A percentile compares a stretch with the other conserved stretches of the same genome.
Evolutionary conservation across 2,888 invertebrate species (phyloP).

Genomic region (Andrena bicolor): DNA sequence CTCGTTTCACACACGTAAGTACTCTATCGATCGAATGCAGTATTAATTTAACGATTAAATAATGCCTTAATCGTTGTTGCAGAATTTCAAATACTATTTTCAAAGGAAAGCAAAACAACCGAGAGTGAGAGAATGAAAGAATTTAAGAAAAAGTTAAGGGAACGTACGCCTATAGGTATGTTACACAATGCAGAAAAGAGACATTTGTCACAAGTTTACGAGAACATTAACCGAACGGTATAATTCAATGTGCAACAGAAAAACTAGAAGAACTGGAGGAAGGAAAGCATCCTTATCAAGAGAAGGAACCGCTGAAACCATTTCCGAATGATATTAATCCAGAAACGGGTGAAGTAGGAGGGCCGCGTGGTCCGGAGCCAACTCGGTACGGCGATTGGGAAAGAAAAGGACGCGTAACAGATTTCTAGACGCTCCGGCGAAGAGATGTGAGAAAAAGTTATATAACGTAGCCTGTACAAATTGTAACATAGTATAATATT

Average conservation of each 20-base stretch:
- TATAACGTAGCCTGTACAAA: not conserved
- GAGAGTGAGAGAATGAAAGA: slow-evolving; percentile 88
- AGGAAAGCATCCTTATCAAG: slow-evolving; percentile 90
- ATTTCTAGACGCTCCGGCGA: slow-evolving; percentile 89
- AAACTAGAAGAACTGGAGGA: slow-evolving; percentile 91
- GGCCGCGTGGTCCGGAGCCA: slow-evolving; percentile 98
- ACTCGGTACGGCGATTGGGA: slow-evolving; percentile 99
- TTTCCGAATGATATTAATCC: slow-evolving; percentile 97
- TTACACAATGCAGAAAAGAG: not conserved
- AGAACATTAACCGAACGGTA: not conserved
- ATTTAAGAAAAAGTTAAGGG: slow-evolving; percentile 91
- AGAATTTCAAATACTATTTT: slow-evolving; percentile 67
- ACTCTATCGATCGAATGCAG: not conserved
- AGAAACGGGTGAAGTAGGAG: slow-evolving; percentile 96
- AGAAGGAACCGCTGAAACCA: slow-evolving; percentile 93
- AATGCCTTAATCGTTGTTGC: not conserved
- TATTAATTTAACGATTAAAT: not conserved
- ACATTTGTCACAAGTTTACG: not conserved
- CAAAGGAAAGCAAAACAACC: slow-evolving; percentile 77
- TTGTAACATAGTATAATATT: slow-evolving; percentile 3
- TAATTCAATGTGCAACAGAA: slow-evolving; percentile 85
- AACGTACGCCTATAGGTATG: slow-evolving; percentile 86
- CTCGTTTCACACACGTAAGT: slow-evolving; percentile 40
- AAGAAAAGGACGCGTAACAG: slow-evolving; percentile 97
- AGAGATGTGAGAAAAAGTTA: not conserved